phyloP scores from a whole-genome alignment of 2,113 vertebrate genomes.

The Nibea albiflora region DNA sequence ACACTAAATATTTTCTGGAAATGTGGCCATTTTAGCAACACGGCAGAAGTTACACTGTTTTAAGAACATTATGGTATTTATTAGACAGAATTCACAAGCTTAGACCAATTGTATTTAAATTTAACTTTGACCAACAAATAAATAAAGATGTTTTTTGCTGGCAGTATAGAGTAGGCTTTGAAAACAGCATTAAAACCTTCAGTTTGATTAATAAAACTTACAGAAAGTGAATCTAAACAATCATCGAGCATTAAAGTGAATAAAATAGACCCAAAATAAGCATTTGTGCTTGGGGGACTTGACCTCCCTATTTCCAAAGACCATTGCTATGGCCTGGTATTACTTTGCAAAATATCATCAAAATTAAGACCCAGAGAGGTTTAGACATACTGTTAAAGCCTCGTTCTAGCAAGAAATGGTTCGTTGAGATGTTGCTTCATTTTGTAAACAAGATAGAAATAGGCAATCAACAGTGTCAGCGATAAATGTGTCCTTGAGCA shows the following conservation, averaged over 20 bases:
- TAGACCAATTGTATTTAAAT: neutral
- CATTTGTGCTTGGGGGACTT: neutral
- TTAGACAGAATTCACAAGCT: neutral
- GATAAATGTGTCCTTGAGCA: neutral
- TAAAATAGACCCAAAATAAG: neutral
- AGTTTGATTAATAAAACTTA: neutral
- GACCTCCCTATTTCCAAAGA: neutral
- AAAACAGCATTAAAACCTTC: neutral
- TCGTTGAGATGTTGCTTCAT: neutral
- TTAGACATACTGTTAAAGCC: neutral
- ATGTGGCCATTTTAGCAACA: neutral
- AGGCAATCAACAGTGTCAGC: neutral
- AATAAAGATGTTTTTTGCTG: neutral
- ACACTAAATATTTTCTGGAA: neutral
- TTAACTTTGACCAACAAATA: neutral
- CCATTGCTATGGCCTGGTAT: neutral
- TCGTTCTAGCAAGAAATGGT: neutral
- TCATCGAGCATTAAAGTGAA: neutral
- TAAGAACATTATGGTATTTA: neutral
- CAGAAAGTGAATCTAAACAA: neutral
- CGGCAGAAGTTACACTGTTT: neutral
- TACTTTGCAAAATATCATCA: neutral
- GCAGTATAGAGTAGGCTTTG: neutral
- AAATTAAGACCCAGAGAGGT: neutral
- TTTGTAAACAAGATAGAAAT: neutral